Percentiles rank a stretch among this genome's conserved stretches.
Conservation (phyloP, 2,797 vertebrate species). For the Pantherophis vulpinus region DNA sequence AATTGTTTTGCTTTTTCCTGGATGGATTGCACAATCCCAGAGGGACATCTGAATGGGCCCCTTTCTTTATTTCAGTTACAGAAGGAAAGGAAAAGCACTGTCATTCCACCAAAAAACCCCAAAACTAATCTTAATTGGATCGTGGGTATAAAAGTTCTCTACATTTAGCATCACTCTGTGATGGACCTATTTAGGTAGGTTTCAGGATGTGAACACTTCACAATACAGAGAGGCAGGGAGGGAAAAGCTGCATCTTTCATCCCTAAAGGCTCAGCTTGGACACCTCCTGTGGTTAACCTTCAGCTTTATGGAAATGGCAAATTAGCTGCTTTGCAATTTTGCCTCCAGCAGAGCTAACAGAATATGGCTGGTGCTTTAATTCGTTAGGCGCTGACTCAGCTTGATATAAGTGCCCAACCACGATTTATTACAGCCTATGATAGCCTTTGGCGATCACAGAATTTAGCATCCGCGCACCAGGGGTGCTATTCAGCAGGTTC, state of each 20-base stretch:
- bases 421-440: too few relatives aligned
- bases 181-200: not conserved
- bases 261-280: not conserved
- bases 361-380: not conserved
- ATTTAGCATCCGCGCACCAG: not conserved
- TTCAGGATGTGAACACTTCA: not conserved
- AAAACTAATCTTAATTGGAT: not conserved
- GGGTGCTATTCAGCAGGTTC: too few relatives aligned
- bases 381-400: not conserved
- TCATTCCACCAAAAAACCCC: too few relatives aligned
- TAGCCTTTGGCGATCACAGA: not conserved
- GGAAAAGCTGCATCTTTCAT: not conserved
- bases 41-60: not conserved
- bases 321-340: slow-evolving; percentile 2
- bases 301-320: not conserved
- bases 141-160: not conserved
- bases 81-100: not conserved
- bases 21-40: not conserved
- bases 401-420: not conserved
- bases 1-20: not conserved
- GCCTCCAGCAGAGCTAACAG: not conserved
- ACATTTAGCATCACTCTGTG: not conserved
- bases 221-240: not conserved
- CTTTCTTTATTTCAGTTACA: not conserved
- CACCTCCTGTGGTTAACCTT: not conserved